Conservation (phyloP, 2,888 invertebrate genomes). For the Beris morrisii region DNA sequence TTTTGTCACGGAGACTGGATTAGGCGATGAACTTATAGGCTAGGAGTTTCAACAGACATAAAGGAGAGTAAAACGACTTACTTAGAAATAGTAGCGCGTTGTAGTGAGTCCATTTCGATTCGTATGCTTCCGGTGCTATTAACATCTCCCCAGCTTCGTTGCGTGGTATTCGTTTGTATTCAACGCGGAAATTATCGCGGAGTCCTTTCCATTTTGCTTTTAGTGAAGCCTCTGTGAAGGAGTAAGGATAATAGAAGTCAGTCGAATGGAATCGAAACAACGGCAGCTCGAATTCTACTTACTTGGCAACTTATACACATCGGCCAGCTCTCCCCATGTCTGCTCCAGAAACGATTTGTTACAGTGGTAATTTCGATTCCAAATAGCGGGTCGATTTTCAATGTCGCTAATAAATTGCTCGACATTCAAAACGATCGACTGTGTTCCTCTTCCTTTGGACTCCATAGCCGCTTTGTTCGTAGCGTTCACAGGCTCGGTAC, state of each 20-base stretch:
- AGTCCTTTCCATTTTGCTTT: slow-evolving; percentile 57
- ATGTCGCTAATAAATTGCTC: slow-evolving; percentile 56
- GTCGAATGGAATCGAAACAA: slow-evolving; percentile 2
- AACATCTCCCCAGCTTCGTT: slow-evolving; percentile 53
- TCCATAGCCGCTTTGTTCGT: not conserved
- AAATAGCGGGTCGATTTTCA: slow-evolving; percentile 55
- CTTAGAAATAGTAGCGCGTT: slow-evolving; percentile 53
- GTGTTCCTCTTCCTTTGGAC: slow-evolving; percentile 42
- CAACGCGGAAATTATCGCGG: slow-evolving; percentile 56
- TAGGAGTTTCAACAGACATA: no score
- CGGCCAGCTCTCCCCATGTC: slow-evolving; percentile 55
- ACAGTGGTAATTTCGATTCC: slow-evolving; percentile 57
- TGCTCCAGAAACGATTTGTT: slow-evolving; percentile 56
- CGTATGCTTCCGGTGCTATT: slow-evolving; percentile 53
- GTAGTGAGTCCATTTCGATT: slow-evolving; percentile 56
- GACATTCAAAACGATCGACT: slow-evolving; percentile 54
- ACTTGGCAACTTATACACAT: slow-evolving; percentile 54
- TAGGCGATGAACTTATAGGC: no score
- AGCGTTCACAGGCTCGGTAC: not conserved
- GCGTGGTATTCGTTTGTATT: slow-evolving; percentile 55
- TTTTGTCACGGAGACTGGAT: no score
- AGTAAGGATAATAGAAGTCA: slow-evolving; percentile 31
- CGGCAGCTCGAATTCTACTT: slow-evolving; percentile 42
- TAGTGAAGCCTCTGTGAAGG: slow-evolving; percentile 50
- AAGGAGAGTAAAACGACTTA: slow-evolving; percentile 43